These are phyloP conservation scores for Habropoda laboriosa DNA, from an alignment of 1,140 invertebrate genomes.

Conservation along the genomic window DNA sequence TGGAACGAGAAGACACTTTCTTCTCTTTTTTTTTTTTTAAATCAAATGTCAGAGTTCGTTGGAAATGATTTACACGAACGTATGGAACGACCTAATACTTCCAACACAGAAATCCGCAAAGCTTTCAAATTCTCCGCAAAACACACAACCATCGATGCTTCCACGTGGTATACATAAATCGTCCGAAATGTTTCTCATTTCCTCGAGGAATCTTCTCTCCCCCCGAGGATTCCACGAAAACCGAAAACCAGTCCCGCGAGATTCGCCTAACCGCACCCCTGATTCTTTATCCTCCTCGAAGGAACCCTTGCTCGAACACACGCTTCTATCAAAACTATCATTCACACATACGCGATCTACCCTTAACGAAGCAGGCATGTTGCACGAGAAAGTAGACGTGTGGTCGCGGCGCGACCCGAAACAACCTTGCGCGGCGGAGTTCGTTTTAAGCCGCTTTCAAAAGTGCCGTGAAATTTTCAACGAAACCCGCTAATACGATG, in stretches of 20 bases:
- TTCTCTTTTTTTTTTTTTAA: no score
- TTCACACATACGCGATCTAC: neutral
- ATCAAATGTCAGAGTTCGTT: no score
- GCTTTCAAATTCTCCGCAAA: no score
- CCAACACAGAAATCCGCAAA: no score
- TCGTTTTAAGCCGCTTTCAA: slow-evolving; percentile 3
- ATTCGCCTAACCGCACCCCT: neutral
- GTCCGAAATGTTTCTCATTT: slow-evolving; percentile 38
- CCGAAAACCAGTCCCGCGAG: neutral
- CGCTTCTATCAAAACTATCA: neutral
- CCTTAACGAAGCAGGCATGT: neutral
- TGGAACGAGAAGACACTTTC: no score
- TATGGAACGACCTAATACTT: no score
- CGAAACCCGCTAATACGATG: neutral
- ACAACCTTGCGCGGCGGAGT: neutral
- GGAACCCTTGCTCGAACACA: neutral
- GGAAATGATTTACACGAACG: no score
- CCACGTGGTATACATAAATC: neutral
- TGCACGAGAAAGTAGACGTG: neutral
- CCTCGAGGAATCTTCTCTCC: slow-evolving; percentile 9
- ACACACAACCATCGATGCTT: no score
- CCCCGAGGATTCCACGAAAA: neutral
- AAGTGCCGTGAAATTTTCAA: neutral
- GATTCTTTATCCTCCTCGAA: slow-evolving; percentile 3
- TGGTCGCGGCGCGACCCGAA: no score